A percentile compares a stretch with the other conserved stretches of the same genome.
phyloP scores from a whole-genome alignment of 2,113 vertebrate genomes.

The Trichechus manatus region DNA sequence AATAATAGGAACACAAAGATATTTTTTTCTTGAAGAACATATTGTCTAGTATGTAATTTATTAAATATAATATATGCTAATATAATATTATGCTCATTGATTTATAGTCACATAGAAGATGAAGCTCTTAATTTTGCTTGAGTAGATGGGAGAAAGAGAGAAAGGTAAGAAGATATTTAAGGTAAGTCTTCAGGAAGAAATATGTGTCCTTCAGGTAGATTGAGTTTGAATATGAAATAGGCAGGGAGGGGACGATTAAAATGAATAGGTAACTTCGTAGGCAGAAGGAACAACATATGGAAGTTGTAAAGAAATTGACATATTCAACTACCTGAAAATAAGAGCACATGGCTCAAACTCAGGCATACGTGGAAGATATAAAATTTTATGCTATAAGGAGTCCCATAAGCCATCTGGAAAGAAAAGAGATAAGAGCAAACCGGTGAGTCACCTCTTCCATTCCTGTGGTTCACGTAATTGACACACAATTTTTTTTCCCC shows the following conservation, averaged over 20 bases:
- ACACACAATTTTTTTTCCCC: neutral
- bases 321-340: constrained; percentile 56
- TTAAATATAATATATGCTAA: constrained; percentile 6
- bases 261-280: constrained; percentile 22
- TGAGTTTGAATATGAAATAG: neutral
- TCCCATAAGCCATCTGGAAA: neutral
- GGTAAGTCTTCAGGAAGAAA: neutral
- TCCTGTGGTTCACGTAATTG: constrained; percentile 19
- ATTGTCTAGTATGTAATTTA: neutral
- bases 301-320: neutral
- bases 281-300: neutral
- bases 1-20: neutral
- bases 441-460: neutral
- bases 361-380: neutral
- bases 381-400: neutral
- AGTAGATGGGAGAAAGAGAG: neutral
- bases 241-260: neutral
- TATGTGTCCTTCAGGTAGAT: neutral
- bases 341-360: constrained; percentile 9
- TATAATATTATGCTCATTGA: neutral
- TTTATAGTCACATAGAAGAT: neutral
- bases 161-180: neutral
- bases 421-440: neutral
- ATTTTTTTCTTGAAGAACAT: neutral
- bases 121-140: neutral